Conservation (phyloP, 2,113 vertebrate genomes). For the Mobula hypostoma region DNA sequence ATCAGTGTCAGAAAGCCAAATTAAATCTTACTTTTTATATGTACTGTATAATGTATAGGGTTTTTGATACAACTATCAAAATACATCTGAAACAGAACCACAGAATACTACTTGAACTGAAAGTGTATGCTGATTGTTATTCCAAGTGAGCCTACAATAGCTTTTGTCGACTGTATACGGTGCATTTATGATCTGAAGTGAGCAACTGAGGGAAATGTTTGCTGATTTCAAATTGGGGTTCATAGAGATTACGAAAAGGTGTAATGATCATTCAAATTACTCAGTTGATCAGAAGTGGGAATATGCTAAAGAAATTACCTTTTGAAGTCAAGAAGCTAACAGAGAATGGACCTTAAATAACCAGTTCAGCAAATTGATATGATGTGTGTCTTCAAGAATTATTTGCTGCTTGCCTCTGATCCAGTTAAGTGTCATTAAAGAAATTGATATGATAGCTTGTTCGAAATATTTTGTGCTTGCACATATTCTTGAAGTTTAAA, state of each 20-base stretch:
- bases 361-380: not conserved
- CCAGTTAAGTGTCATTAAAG: not conserved
- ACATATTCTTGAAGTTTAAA: not conserved
- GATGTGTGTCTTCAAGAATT: not conserved
- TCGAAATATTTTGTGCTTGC: not conserved
- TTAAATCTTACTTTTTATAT: no score
- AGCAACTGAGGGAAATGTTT: not conserved
- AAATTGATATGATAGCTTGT: not conserved
- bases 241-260: not conserved
- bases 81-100: not conserved
- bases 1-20: no score
- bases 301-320: not conserved
- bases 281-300: not conserved
- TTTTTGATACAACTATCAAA: not conserved
- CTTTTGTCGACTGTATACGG: not conserved
- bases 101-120: not conserved
- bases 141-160: not conserved
- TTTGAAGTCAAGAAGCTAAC: not conserved
- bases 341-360: not conserved
- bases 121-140: not conserved
- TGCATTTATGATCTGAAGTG: not conserved
- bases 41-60: no score
- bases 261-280: not conserved
- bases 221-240: not conserved
- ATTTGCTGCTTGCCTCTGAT: not conserved